phyloP scores from a whole-genome alignment of 1,140 invertebrate species.

The Diorhabda carinulata region DNA sequence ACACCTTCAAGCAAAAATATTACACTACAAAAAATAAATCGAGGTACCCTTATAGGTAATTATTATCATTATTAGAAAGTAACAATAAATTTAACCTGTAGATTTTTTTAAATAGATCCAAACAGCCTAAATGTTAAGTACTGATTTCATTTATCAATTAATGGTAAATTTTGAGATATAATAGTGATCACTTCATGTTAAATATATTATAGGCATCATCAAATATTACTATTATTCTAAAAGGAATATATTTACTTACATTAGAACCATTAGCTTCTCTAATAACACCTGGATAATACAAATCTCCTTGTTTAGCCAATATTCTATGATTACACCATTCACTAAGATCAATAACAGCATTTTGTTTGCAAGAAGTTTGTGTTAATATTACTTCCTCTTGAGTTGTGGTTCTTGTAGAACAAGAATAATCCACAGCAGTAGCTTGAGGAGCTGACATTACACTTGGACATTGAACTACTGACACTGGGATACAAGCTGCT shows the following conservation, averaged over 20 bases:
- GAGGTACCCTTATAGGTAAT: too few relatives aligned
- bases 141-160: too few relatives aligned
- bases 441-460: constrained; percentile 55
- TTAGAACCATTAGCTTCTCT: constrained; percentile 55
- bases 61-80: too few relatives aligned
- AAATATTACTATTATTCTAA: background rate
- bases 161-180: too few relatives aligned
- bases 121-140: too few relatives aligned
- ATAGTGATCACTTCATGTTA: too few relatives aligned
- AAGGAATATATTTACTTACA: constrained; percentile 35
- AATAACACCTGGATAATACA: constrained; percentile 81
- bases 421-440: constrained; percentile 59
- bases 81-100: too few relatives aligned
- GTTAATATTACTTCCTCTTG: constrained; percentile 28
- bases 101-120: too few relatives aligned
- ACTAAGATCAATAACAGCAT: constrained; percentile 65
- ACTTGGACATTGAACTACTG: constrained; percentile 40
- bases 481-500: constrained; percentile 38
- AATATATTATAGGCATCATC: too few relatives aligned
- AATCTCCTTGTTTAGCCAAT: constrained; percentile 74
- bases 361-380: constrained; percentile 32
- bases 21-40: too few relatives aligned
- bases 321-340: constrained; percentile 90
- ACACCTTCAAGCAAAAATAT: too few relatives aligned
- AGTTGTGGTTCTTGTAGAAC: constrained; percentile 32